Conservation (phyloP, 2,113 vertebrate genomes). For the Gadus chalcogrammus region DNA sequence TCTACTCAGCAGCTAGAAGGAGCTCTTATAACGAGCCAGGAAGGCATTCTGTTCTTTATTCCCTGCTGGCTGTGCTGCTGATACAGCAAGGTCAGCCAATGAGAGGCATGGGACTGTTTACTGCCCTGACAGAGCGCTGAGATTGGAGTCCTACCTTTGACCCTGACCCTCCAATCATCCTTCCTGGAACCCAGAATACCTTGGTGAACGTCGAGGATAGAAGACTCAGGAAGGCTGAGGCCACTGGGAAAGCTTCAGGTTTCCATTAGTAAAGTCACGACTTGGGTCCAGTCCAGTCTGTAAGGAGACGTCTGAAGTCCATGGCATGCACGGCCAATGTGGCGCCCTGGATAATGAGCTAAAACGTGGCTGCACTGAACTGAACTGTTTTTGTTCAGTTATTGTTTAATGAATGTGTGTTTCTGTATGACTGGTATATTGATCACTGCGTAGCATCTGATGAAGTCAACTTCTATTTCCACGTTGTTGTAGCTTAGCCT, state of each 20-base stretch:
- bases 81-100: slow-evolving; percentile 49
- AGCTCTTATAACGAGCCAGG: slow-evolving; percentile 54
- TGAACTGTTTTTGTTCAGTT: too few relatives aligned
- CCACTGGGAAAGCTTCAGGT: not conserved
- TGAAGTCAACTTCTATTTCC: too few relatives aligned
- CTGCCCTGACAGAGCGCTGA: slow-evolving; percentile 36
- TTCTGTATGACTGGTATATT: too few relatives aligned
- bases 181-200: slow-evolving; percentile 17
- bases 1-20: slow-evolving; percentile 52
- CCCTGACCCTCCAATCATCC: slow-evolving; percentile 31
- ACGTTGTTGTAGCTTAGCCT: too few relatives aligned
- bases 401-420: too few relatives aligned
- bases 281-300: too few relatives aligned
- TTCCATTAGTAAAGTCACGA: not conserved
- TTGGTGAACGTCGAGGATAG: not conserved
- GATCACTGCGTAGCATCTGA: too few relatives aligned
- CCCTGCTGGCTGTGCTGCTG: slow-evolving; percentile 30
- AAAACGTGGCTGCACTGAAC: too few relatives aligned
- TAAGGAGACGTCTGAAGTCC: too few relatives aligned
- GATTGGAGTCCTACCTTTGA: slow-evolving; percentile 46
- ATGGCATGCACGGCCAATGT: too few relatives aligned
- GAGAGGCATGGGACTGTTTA: slow-evolving; percentile 39
- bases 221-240: slow-evolving; percentile 7
- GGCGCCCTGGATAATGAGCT: too few relatives aligned
- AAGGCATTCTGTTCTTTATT: slow-evolving; percentile 51